Evolutionary conservation across 2,797 vertebrate genomes (phyloP).

Genomic region (Lagodon rhomboides): DNA sequence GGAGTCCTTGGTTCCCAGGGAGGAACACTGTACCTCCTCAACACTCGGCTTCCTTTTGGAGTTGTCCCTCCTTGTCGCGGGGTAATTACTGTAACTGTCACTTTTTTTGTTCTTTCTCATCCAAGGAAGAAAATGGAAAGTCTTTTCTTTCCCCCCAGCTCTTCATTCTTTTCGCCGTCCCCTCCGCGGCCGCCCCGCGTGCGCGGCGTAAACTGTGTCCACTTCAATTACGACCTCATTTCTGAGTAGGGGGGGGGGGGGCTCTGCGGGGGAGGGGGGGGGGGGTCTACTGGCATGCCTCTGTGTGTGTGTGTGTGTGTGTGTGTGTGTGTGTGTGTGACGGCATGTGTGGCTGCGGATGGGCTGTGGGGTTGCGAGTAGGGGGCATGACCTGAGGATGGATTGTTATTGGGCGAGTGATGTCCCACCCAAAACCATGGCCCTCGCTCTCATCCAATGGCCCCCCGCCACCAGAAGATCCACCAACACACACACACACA

Average conservation of each 20-base stretch:
- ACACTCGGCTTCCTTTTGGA: slow-evolving; percentile 79
- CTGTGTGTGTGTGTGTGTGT: slow-evolving; percentile 44
- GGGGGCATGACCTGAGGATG: slow-evolving; percentile 73
- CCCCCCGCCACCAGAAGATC: slow-evolving; percentile 34
- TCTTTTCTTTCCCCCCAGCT: slow-evolving; percentile 70
- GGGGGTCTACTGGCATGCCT: slow-evolving; percentile 55
- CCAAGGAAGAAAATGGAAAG: slow-evolving; percentile 86
- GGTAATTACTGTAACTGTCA: slow-evolving; percentile 90
- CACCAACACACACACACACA: slow-evolving; percentile 30
- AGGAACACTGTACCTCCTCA: slow-evolving; percentile 83
- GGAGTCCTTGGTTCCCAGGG: slow-evolving; percentile 81
- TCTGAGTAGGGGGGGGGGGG: slow-evolving; percentile 66
- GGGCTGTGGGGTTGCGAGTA: slow-evolving; percentile 62
- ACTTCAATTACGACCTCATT: slow-evolving; percentile 87
- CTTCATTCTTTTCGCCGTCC: slow-evolving; percentile 63
- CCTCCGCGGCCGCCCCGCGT: slow-evolving; percentile 63
- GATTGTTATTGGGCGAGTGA: slow-evolving; percentile 75
- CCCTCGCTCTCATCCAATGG: slow-evolving; percentile 69
- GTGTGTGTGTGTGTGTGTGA: slow-evolving; percentile 46
- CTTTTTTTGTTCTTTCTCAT: slow-evolving; percentile 88
- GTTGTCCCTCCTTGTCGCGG: slow-evolving; percentile 79
- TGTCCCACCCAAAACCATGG: slow-evolving; percentile 71
- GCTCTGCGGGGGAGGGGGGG: slow-evolving; percentile 71
- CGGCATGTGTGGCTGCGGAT: slow-evolving; percentile 60
- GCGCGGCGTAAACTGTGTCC: slow-evolving; percentile 81